Conservation (phyloP, 2,113 vertebrate species). For the Poeciliopsis turrubarensis region DNA sequence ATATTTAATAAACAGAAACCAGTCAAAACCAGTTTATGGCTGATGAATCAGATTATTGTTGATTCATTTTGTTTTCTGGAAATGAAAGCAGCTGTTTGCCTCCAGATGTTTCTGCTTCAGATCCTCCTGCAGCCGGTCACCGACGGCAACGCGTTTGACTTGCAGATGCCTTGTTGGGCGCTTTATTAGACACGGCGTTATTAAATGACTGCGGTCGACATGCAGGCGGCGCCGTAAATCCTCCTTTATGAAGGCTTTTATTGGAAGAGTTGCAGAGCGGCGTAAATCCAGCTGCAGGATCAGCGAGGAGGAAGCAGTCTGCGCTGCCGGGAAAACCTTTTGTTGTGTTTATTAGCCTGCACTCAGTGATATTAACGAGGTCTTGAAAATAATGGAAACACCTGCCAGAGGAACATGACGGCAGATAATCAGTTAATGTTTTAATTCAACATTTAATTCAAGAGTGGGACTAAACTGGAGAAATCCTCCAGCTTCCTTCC, state of each 20-base stretch:
- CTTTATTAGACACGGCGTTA: not conserved
- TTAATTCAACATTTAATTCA: not conserved
- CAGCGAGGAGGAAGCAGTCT: not conserved
- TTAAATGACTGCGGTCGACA: not conserved
- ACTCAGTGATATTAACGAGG: conserved; percentile 11
- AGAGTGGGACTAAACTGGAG: not conserved
- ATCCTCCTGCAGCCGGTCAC: too few relatives aligned
- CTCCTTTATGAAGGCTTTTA: conserved; percentile 9
- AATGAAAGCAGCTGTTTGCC: not conserved
- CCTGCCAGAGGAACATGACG: not conserved
- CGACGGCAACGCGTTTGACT: not conserved
- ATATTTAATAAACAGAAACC: not conserved
- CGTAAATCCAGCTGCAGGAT: conserved; percentile 15
- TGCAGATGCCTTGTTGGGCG: not conserved
- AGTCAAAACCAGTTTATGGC: not conserved
- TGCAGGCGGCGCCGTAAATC: conserved; percentile 1
- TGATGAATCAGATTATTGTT: not conserved
- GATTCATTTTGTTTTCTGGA: not conserved
- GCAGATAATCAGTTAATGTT: not conserved
- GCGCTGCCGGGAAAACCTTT: conserved; percentile 5
- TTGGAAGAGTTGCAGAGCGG: not conserved
- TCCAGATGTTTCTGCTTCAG: too few relatives aligned
- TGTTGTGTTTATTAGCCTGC: conserved; percentile 2
- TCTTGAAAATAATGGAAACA: conserved; percentile 13
- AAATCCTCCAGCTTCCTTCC: not conserved